Conservation (phyloP, 2,888 invertebrate species). For the Epinotia brunnichana region DNA sequence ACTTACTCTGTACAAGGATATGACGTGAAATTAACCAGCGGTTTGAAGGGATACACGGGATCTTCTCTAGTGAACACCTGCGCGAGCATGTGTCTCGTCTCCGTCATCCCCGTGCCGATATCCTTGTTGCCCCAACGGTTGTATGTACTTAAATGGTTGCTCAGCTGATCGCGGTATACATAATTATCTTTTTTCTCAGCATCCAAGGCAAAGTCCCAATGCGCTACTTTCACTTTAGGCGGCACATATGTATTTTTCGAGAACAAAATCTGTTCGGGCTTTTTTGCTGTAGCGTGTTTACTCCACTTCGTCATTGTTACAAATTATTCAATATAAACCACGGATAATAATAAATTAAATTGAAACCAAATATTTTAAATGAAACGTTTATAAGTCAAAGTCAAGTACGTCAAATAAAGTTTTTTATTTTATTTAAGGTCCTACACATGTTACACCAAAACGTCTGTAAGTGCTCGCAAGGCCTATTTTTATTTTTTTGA, state of each 20-base stretch:
- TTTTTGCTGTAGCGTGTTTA: constrained; percentile 69
- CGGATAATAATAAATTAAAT: not conserved
- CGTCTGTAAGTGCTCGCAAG: no score
- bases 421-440: no score
- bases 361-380: not conserved
- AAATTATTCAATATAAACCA: constrained; percentile 19
- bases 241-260: constrained; percentile 69
- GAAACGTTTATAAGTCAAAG: not conserved
- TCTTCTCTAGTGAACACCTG: constrained; percentile 73
- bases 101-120: constrained; percentile 69
- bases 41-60: constrained; percentile 73
- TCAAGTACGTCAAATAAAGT: not conserved
- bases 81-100: constrained; percentile 77
- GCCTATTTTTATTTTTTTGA: no score
- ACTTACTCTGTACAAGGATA: constrained; percentile 80
- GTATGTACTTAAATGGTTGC: constrained; percentile 80
- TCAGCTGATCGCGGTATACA: constrained; percentile 72
- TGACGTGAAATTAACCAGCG: constrained; percentile 77
- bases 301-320: constrained; percentile 58
- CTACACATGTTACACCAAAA: no score
- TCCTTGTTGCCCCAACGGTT: constrained; percentile 71
- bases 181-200: constrained; percentile 79
- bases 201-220: constrained; percentile 74
- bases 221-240: constrained; percentile 69
- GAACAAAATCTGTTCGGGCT: constrained; percentile 76